Evolutionary conservation across 2,888 invertebrate species (phyloP).

Genomic region (Cryptocephalus moraei): DNA sequence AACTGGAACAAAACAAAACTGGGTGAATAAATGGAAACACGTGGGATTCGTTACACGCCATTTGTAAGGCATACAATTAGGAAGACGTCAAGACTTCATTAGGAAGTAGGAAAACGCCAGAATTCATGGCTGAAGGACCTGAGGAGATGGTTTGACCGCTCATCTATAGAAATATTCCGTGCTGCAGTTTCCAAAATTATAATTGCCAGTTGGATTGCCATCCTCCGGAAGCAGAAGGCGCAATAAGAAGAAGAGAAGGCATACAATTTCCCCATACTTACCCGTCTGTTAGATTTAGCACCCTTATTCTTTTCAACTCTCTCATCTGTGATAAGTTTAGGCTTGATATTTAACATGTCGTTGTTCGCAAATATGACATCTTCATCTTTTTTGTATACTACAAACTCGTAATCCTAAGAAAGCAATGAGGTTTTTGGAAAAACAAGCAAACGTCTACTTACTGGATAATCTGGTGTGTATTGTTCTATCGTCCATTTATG

Average conservation of each 20-base stretch:
- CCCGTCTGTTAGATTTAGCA: slow-evolving; percentile 33
- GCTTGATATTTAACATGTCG: slow-evolving; percentile 30
- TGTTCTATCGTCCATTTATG: slow-evolving; percentile 48
- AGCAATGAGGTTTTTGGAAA: slow-evolving; percentile 3
- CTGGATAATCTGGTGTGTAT: slow-evolving; percentile 41
- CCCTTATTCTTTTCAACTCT: slow-evolving; percentile 28
- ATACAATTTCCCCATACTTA: slow-evolving; percentile 14
- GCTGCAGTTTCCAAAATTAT: too few relatives aligned
- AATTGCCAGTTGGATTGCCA: too few relatives aligned
- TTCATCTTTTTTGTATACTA: slow-evolving; percentile 33
- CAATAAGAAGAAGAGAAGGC: too few relatives aligned
- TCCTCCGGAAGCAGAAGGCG: too few relatives aligned
- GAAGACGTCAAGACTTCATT: too few relatives aligned
- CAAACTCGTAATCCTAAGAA: slow-evolving; percentile 41
- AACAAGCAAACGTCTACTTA: slow-evolving; percentile 20
- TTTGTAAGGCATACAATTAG: too few relatives aligned
- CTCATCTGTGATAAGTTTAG: slow-evolving; percentile 25
- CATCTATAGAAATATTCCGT: too few relatives aligned
- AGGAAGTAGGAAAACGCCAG: too few relatives aligned
- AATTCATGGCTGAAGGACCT: too few relatives aligned
- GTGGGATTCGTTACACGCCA: too few relatives aligned
- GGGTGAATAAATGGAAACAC: too few relatives aligned
- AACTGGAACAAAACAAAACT: slow-evolving; percentile 11
- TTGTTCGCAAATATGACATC: slow-evolving; percentile 28
- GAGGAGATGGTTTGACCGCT: too few relatives aligned